Evolutionary conservation across 2,113 vertebrate genomes (phyloP).

Genomic region (Oreochromis aureus): DNA sequence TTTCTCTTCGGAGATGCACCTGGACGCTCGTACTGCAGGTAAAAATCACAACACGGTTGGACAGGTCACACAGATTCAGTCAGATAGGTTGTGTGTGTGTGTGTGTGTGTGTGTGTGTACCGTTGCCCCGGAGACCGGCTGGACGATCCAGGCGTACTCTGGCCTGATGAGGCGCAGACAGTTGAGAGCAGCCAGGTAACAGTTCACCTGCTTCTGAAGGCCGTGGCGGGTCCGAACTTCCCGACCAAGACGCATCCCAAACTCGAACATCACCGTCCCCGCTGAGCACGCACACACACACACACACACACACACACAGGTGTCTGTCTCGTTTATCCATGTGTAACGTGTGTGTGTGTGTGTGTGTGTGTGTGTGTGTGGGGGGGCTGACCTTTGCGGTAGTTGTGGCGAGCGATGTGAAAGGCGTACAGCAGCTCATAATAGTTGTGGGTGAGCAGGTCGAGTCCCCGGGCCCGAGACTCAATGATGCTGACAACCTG

Average conservation of each 20-base stretch:
- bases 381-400: slow-evolving; percentile 82
- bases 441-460: slow-evolving; percentile 93
- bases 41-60: background rate
- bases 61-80: background rate
- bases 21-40: slow-evolving; percentile 81
- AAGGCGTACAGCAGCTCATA: slow-evolving; percentile 96
- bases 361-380: fast-evolving
- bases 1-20: slow-evolving; percentile 90
- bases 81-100: background rate
- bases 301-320: no score
- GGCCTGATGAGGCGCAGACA: slow-evolving; percentile 88
- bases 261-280: slow-evolving; percentile 95
- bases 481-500: slow-evolving; percentile 92
- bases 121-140: slow-evolving; percentile 79
- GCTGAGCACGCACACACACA: slow-evolving; percentile 45
- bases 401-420: slow-evolving; percentile 94
- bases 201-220: slow-evolving; percentile 92
- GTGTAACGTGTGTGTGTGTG: no score
- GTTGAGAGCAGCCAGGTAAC: slow-evolving; percentile 88
- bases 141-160: slow-evolving; percentile 95
- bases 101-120: slow-evolving; percentile 58
- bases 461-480: slow-evolving; percentile 85
- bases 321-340: no score
- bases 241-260: slow-evolving; percentile 87
- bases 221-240: slow-evolving; percentile 85